Conservation (phyloP, 2,888 invertebrate genomes). For the Melitaea athalia region DNA sequence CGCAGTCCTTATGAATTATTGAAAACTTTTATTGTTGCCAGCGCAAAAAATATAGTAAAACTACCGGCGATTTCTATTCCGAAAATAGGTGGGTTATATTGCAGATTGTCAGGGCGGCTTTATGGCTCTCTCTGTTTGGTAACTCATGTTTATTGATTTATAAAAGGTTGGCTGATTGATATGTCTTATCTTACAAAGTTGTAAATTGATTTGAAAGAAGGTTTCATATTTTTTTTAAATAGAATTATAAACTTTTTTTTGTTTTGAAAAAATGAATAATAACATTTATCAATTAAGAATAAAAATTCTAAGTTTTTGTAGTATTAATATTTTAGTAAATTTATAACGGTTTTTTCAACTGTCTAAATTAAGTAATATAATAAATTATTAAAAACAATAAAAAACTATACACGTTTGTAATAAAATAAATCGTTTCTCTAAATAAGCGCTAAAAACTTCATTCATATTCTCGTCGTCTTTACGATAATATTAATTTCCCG, state of each 20-base stretch:
- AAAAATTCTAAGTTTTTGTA: too few relatives aligned
- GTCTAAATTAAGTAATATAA: too few relatives aligned
- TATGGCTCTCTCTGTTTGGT: conserved; percentile 72
- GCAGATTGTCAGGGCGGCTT: conserved; percentile 62
- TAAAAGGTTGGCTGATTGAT: conserved; percentile 38
- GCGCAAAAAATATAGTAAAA: conserved; percentile 65
- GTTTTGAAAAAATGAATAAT: background rate
- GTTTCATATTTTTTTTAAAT: background rate
- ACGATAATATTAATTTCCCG: conserved; percentile 38
- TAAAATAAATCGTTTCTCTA: background rate
- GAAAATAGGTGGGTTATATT: conserved; percentile 67
- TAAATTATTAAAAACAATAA: background rate
- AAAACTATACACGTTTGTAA: background rate
- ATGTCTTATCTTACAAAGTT: conserved; percentile 30
- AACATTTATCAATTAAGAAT: too few relatives aligned
- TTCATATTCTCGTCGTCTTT: conserved; percentile 35
- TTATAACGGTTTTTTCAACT: too few relatives aligned
- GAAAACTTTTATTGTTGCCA: conserved; percentile 74
- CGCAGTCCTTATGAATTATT: conserved; percentile 76
- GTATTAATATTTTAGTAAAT: too few relatives aligned
- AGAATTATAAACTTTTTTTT: background rate
- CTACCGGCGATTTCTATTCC: conserved; percentile 68
- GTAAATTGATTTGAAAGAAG: conserved; percentile 1
- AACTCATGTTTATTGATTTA: conserved; percentile 41
- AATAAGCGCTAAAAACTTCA: conserved; percentile 21